These are phyloP conservation scores for Machimus rusticus DNA, from an alignment of 2,888 invertebrate species.

Conservation along the genomic window DNA sequence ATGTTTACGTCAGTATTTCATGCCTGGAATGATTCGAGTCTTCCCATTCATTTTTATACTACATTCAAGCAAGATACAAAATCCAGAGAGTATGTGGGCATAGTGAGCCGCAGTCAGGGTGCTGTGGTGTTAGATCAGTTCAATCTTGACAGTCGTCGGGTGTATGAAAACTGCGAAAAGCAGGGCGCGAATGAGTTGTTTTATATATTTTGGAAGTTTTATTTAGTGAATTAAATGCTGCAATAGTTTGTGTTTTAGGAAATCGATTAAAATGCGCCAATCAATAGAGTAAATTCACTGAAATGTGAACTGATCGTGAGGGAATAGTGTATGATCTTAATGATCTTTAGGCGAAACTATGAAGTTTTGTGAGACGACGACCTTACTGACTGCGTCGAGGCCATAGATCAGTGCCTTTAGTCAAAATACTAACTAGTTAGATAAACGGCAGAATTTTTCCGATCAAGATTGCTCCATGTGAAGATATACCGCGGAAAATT, in stretches of 20 bases:
- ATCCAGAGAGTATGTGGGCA: neutral
- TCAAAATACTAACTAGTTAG: neutral
- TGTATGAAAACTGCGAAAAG: neutral
- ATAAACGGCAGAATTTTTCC: neutral
- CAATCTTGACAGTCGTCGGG: constrained; percentile 21
- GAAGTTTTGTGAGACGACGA: neutral
- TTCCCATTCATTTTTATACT: constrained; percentile 14
- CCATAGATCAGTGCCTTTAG: neutral
- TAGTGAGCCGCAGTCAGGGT: neutral
- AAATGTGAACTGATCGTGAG: constrained; percentile 1
- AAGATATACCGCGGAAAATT: neutral
- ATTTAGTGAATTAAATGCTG: neutral
- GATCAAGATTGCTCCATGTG: neutral
- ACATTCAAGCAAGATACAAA: neutral
- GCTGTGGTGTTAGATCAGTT: constrained; percentile 25
- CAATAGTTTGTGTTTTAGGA: neutral
- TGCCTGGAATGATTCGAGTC: neutral
- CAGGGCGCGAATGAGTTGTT: neutral
- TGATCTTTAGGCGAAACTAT: neutral
- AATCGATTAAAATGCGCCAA: neutral
- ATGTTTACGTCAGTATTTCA: neutral
- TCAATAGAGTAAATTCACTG: neutral
- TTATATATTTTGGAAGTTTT: neutral
- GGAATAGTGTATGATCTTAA: neutral
- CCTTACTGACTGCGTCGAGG: neutral